A percentile compares a stretch with the other conserved stretches of the same genome.
These are phyloP conservation scores for Saccopteryx bilineata DNA, from an alignment of 2,113 vertebrate genomes.

Conservation along the genomic window DNA sequence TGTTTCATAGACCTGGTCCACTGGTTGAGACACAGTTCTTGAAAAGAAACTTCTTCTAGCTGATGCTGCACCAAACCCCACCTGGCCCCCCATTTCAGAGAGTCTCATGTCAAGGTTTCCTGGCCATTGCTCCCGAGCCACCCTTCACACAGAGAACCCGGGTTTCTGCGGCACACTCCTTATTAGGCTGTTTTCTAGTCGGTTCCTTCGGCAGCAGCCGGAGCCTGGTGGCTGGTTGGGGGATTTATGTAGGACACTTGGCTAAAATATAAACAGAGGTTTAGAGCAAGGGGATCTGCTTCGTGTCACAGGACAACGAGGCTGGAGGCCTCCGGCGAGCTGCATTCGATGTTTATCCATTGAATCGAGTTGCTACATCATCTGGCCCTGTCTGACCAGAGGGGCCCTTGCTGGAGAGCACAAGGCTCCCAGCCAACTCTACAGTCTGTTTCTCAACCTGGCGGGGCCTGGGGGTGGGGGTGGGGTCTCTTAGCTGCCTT, in stretches of 20 bases:
- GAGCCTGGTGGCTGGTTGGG: constrained; percentile 72
- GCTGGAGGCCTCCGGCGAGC: not conserved
- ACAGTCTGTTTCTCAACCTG: not conserved
- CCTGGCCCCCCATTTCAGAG: not conserved
- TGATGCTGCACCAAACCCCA: not conserved
- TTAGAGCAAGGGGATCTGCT: constrained; percentile 67
- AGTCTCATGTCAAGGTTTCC: not conserved
- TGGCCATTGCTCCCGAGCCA: not conserved
- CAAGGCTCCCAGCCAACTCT: not conserved
- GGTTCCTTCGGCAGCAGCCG: constrained; percentile 76
- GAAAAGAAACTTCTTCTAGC: constrained; percentile 7
- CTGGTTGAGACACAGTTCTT: not conserved
- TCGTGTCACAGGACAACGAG: constrained; percentile 42
- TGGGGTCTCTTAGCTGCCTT: not conserved
- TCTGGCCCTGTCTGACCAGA: constrained; percentile 29
- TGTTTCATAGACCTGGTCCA: not conserved
- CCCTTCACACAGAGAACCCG: constrained; percentile 5
- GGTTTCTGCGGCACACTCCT: constrained; percentile 73
- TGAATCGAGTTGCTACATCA: constrained; percentile 53
- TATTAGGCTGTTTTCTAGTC: constrained; percentile 75
- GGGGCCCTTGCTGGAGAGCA: not conserved
- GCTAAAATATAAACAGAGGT: constrained; percentile 70
- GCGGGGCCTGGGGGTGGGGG: not conserved
- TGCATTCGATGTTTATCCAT: constrained; percentile 14
- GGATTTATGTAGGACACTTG: constrained; percentile 69